Evolutionary conservation across 2,797 vertebrate species (phyloP), one percentile per base, ranked within the genome.

Genomic region (Sebastes kiyomatsui): DNA sequence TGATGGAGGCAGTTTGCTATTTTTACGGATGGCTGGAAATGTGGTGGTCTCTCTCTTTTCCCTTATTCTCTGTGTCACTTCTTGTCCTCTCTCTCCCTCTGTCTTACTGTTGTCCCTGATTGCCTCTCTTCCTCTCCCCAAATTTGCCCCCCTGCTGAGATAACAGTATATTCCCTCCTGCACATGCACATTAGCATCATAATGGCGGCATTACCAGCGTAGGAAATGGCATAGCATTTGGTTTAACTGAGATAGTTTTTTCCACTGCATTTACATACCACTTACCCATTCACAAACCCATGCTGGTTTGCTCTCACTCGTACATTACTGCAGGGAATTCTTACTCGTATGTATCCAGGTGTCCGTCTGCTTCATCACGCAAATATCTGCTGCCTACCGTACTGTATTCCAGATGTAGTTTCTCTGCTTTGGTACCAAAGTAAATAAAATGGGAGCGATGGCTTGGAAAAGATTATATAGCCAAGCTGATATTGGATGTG

Each of bases 1-100:
- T 92, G 94, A 91, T 94, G 92, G 88, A 92, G 87, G 88, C 80
- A 90, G 82, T 95, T 94, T 94, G 85, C 92, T 90, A 88, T 90
- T 88, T 96, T 96, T 96, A 93, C 82, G 89, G 94, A 86, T 94
- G 91, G 62, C 20, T 88, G 75, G 75, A 89, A 82, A 86, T 77
- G 70, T 76, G 73, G 65, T 79, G 85, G 59, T 76, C 73, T 78
- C 80, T 69, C 59, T 79, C 58, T 80, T 72, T 72, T 58, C 66
- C 38, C 64, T 67, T 82, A 54, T 70, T 87, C 74, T 60, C 54
- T 77, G 25, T 77, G 69, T 79, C 73, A 65, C 67, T 65, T 80
- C 52, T 70, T 67, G 23, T 82, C 73, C 76, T 80, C 78, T 80
- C 18, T 71, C 52, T 79, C 65, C 58, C 54, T 81, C 77, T 67